Conservation (phyloP, 2,888 invertebrate species). For the Octonoba sinensis region DNA sequence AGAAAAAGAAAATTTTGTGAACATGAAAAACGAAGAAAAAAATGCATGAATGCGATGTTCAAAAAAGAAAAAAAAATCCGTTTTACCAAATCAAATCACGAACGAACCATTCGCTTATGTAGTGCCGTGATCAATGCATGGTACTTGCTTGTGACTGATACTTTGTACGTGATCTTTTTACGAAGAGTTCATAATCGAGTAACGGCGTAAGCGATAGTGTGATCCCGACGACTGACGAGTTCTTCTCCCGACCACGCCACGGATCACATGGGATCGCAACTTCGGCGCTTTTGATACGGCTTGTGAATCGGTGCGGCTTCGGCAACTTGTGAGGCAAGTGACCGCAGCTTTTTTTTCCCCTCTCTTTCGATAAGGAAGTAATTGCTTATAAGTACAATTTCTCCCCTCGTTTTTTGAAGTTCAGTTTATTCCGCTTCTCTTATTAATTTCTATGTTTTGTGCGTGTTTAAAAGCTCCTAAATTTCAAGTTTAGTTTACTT, state of each 20-base stretch:
- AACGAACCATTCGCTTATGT: constrained; percentile 24
- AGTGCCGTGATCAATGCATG: constrained; percentile 37
- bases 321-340: neutral
- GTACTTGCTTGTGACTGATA: constrained; percentile 32
- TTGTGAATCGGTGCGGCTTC: neutral
- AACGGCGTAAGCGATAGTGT: too few species aligned
- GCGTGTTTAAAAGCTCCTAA: too few species aligned
- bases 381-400: too few species aligned
- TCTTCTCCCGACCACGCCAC: too few species aligned
- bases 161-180: constrained; percentile 45
- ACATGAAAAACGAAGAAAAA: constrained; percentile 19
- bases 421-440: too few species aligned
- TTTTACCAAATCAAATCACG: constrained; percentile 42
- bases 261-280: too few species aligned
- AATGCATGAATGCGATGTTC: constrained; percentile 19
- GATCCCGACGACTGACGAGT: too few species aligned
- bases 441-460: too few species aligned
- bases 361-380: too few species aligned
- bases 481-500: too few species aligned
- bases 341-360: too few species aligned
- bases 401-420: too few species aligned
- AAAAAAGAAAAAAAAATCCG: constrained; percentile 17
- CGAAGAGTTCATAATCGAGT: constrained; percentile 11
- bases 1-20: constrained; percentile 19
- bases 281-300: constrained; percentile 7